Percentiles rank a stretch among this genome's conserved stretches.
These are phyloP conservation scores for Echinarachnius parma DNA, from an alignment of 53 echinoderm and acorn worm genomes.

Conservation along the genomic window DNA sequence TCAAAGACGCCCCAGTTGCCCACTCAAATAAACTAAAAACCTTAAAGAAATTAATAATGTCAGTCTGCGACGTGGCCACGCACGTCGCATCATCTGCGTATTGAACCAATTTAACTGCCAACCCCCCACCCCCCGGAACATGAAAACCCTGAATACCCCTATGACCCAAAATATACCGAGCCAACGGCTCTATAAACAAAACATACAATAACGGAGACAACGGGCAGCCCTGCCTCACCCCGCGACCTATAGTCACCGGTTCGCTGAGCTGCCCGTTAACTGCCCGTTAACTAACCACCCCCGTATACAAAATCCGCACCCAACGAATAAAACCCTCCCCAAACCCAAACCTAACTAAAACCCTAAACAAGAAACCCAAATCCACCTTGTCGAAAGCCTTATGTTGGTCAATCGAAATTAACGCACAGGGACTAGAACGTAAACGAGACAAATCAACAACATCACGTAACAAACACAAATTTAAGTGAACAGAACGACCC, in stretches of 20 bases:
- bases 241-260: constrained; percentile 9
- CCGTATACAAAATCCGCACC: constrained; percentile 41
- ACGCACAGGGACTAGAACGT: constrained; percentile 16
- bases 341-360: constrained; percentile 20
- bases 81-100: constrained; percentile 60
- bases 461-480: constrained; percentile 56
- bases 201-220: constrained; percentile 49
- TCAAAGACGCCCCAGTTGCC: too few species aligned
- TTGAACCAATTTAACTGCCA: constrained; percentile 33
- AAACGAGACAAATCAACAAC: constrained; percentile 20
- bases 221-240: constrained; percentile 51
- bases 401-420: constrained; percentile 48
- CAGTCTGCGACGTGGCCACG: too few species aligned
- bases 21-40: too few species aligned
- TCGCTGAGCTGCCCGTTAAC: constrained; percentile 40
- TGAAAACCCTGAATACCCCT: constrained; percentile 17
- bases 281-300: constrained; percentile 22
- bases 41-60: too few species aligned
- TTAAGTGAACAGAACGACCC: constrained; percentile 52
- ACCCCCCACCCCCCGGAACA: constrained; percentile 41
- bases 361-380: constrained; percentile 37
- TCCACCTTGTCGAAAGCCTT: constrained; percentile 60
- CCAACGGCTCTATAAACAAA: constrained; percentile 47
- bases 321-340: constrained; percentile 33
- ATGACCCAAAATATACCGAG: constrained; percentile 15